These are phyloP conservation scores for Scomber scombrus DNA, from an alignment of 2,113 vertebrate genomes.

Conservation along the genomic window DNA sequence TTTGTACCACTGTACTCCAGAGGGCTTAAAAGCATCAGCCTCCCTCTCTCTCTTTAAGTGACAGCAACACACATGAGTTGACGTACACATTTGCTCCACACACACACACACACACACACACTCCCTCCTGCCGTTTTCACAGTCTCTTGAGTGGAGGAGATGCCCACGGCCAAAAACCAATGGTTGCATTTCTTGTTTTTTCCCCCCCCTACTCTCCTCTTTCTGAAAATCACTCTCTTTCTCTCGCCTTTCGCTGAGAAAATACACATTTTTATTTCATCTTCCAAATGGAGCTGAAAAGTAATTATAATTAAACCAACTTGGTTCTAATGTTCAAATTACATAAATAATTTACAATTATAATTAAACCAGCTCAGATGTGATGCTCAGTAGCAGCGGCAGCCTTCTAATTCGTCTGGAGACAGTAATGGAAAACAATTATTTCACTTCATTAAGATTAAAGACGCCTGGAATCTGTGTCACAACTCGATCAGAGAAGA, in stretches of 20 bases:
- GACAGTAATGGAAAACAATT: conserved; percentile 80
- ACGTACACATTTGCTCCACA: conserved; percentile 37
- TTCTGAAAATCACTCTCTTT: conserved; percentile 51
- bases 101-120: conserved; percentile 26
- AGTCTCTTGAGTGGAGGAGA: conserved; percentile 78
- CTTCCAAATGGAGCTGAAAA: conserved; percentile 71
- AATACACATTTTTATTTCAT: conserved; percentile 69
- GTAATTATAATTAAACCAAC: conserved; percentile 80
- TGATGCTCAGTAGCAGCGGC: conserved; percentile 54
- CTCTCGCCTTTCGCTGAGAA: conserved; percentile 53
- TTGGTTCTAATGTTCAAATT: conserved; percentile 76
- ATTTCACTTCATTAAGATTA: conserved; percentile 83
- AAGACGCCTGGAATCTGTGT: conserved; percentile 71
- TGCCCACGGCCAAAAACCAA: conserved; percentile 77
- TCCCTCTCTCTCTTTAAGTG: conserved; percentile 67
- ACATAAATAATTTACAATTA: conserved; percentile 76
- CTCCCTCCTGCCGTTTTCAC: conserved; percentile 73
- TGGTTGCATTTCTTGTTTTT: conserved; percentile 63
- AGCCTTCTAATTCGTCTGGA: conserved; percentile 63
- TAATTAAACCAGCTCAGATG: conserved; percentile 78
- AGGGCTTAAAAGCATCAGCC: conserved; percentile 67
- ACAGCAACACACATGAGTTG: conserved; percentile 65
- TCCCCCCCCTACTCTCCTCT: conserved; percentile 19
- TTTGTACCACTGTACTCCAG: conserved; percentile 62
- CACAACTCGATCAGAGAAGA: conserved; percentile 69